Percentiles rank a stretch among this genome's conserved stretches.
phyloP scores from a whole-genome alignment of 2,888 invertebrate genomes.

The Stenodema calcarata region DNA sequence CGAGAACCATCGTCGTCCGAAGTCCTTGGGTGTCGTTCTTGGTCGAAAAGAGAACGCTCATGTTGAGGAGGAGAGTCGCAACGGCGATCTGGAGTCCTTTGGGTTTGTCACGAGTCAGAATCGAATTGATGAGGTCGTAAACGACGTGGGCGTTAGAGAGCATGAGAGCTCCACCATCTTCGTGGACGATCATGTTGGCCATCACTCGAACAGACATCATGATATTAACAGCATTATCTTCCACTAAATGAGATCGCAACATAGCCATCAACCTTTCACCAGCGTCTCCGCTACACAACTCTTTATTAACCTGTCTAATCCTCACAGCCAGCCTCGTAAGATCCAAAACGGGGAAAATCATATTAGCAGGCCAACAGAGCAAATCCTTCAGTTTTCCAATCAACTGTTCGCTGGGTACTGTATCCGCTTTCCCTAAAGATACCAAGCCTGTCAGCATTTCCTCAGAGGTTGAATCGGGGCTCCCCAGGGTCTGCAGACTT shows the following conservation, averaged over 20 bases:
- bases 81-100: constrained; percentile 31
- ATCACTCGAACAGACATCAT: constrained; percentile 79
- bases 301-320: constrained; percentile 69
- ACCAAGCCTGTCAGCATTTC: constrained; percentile 6
- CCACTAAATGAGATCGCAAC: constrained; percentile 58
- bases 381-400: background rate
- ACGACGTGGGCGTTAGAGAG: constrained; percentile 67
- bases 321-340: constrained; percentile 83
- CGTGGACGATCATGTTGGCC: constrained; percentile 80
- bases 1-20: background rate
- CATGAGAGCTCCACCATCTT: constrained; percentile 70
- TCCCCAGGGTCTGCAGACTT: background rate
- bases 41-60: constrained; percentile 15
- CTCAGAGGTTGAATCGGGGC: background rate
- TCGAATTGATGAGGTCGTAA: background rate
- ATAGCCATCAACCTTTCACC: constrained; percentile 61
- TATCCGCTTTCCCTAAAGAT: constrained; percentile 6
- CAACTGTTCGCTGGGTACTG: background rate
- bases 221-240: constrained; percentile 69
- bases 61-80: constrained; percentile 9
- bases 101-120: background rate
- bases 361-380: constrained; percentile 32
- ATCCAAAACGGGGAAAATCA: constrained; percentile 76
- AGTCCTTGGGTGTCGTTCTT: constrained; percentile 5
- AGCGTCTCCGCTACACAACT: constrained; percentile 63